These are phyloP conservation scores for Dynastes tityus DNA, from an alignment of 2,888 invertebrate genomes.

Conservation along the genomic window DNA sequence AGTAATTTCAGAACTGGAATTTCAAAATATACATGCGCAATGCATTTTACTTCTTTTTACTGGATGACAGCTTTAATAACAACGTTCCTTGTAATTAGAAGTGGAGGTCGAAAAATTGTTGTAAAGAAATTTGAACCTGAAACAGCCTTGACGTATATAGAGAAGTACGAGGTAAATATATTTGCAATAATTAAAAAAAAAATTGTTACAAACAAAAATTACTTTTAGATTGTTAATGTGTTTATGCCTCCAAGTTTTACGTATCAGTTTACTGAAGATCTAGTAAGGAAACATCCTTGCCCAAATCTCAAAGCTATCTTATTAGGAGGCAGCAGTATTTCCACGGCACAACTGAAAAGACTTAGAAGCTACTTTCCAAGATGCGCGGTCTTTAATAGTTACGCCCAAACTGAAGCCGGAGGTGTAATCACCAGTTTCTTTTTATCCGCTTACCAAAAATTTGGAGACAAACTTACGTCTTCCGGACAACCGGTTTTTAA, in stretches of 20 bases:
- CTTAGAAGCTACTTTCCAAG: constrained; percentile 61
- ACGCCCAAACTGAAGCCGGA: constrained; percentile 69
- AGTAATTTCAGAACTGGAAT: constrained; percentile 8
- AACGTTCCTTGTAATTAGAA: constrained; percentile 25
- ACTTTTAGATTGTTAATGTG: constrained; percentile 42
- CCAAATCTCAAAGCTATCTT: constrained; percentile 36
- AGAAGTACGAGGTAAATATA: constrained; percentile 61
- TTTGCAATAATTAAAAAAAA: not conserved
- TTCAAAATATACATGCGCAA: not conserved
- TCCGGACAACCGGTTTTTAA: constrained; percentile 49
- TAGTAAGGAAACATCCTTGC: constrained; percentile 21
- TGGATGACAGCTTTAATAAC: constrained; percentile 44
- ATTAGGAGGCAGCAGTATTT: constrained; percentile 58
- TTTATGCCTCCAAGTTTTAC: constrained; percentile 55
- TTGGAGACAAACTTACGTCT: constrained; percentile 40
- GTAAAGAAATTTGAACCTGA: constrained; percentile 12
- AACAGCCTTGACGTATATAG: not conserved
- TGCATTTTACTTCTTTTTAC: constrained; percentile 46
- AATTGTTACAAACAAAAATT: not conserved
- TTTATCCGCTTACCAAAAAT: constrained; percentile 15
- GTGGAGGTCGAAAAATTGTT: constrained; percentile 28
- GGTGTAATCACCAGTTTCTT: constrained; percentile 58
- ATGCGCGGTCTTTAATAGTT: constrained; percentile 64
- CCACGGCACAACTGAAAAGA: constrained; percentile 54
- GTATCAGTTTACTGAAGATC: constrained; percentile 52